Conservation (phyloP, 2,888 invertebrate genomes). For the Liodrosophila aerea region DNA sequence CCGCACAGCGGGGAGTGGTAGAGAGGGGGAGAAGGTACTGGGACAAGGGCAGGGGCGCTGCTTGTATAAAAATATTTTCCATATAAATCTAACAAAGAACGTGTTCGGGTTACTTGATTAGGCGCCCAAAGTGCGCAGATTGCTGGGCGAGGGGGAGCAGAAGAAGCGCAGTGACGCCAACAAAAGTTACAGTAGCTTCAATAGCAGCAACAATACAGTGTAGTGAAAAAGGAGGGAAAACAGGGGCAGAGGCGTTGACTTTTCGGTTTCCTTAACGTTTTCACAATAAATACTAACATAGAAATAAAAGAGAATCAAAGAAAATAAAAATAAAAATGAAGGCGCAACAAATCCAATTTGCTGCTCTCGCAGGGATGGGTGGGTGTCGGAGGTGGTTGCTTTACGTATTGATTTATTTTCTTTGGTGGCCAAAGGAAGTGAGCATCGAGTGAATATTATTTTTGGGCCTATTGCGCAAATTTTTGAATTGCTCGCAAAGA, state of each 20-base stretch:
- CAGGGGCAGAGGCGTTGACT: constrained; percentile 20
- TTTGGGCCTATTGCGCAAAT: constrained; percentile 64
- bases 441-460: constrained; percentile 49
- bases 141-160: constrained; percentile 16
- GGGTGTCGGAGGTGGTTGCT: constrained; percentile 23
- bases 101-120: constrained; percentile 79
- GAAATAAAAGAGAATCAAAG: constrained; percentile 37
- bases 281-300: constrained; percentile 56
- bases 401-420: constrained; percentile 47
- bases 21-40: background rate
- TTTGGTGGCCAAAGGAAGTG: constrained; percentile 48
- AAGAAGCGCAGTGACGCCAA: constrained; percentile 19
- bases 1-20: constrained; percentile 42
- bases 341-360: constrained; percentile 66
- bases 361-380: constrained; percentile 37
- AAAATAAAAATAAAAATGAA: constrained; percentile 21
- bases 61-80: constrained; percentile 78
- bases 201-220: constrained; percentile 1
- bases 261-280: constrained; percentile 64
- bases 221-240: constrained; percentile 3
- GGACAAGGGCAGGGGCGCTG: constrained; percentile 19
- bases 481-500: constrained; percentile 34
- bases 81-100: constrained; percentile 79
- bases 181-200: constrained; percentile 34
- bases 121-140: constrained; percentile 57